These are phyloP conservation scores for Jordanella pulchra DNA, from an alignment of 2,797 vertebrate genomes.

Conservation along the genomic window DNA sequence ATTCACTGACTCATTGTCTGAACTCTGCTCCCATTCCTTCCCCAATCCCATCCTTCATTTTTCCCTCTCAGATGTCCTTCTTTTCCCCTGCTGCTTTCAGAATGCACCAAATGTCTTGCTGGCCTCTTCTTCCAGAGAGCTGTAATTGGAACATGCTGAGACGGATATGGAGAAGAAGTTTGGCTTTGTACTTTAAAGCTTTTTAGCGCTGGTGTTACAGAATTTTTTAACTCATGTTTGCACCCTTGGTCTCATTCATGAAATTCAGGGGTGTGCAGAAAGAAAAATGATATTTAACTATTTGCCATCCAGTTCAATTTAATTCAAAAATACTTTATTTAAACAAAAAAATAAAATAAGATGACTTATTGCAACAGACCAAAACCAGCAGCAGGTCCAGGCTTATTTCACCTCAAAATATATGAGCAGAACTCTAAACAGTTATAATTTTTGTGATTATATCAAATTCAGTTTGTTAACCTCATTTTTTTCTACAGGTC, in stretches of 20 bases:
- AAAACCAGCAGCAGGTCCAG: slow-evolving; percentile 16
- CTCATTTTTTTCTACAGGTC: too few relatives aligned
- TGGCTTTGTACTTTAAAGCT: slow-evolving; percentile 34
- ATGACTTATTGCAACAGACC: slow-evolving; percentile 14
- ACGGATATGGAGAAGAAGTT: slow-evolving; percentile 40
- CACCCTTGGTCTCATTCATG: slow-evolving; percentile 29
- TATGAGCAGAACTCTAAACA: background rate
- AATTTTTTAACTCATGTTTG: slow-evolving; percentile 25
- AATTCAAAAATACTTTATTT: too few relatives aligned
- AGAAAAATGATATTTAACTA: slow-evolving; percentile 53
- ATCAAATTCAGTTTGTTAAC: background rate
- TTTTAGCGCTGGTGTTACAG: slow-evolving; percentile 52
- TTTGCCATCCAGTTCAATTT: slow-evolving; percentile 13
- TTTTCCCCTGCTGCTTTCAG: slow-evolving; percentile 42
- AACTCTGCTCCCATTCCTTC: slow-evolving; percentile 4
- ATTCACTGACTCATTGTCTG: too few relatives aligned
- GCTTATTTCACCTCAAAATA: background rate
- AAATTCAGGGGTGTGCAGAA: slow-evolving; percentile 28
- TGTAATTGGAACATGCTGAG: slow-evolving; percentile 74
- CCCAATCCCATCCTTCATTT: slow-evolving; percentile 17
- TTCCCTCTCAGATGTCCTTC: slow-evolving; percentile 21
- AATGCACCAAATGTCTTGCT: slow-evolving; percentile 48
- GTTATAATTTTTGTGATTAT: background rate
- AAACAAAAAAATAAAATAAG: too few relatives aligned
- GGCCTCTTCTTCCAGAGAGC: slow-evolving; percentile 67